These are phyloP conservation scores for Alentia gelatinosa DNA, from an alignment of 2,888 invertebrate species.

Conservation along the genomic window DNA sequence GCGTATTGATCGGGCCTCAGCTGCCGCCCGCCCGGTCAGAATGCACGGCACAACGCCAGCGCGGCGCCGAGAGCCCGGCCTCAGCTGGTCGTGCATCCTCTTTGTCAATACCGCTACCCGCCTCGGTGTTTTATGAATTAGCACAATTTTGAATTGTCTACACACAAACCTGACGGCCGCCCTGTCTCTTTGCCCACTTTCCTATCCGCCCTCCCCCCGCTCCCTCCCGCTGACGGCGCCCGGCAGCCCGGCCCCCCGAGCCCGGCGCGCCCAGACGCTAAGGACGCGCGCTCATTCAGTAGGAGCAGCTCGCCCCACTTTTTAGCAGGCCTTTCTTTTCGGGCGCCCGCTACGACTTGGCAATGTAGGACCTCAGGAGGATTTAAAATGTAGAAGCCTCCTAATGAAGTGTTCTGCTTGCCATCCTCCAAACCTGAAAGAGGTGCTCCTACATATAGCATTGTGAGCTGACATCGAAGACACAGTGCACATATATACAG, in stretches of 20 bases:
- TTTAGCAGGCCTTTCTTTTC: neutral
- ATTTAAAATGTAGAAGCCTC: neutral
- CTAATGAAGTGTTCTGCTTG: neutral
- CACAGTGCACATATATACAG: no score
- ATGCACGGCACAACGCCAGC: neutral
- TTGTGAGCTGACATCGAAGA: no score
- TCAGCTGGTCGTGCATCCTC: neutral
- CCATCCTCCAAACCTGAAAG: neutral
- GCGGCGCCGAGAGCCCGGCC: neutral
- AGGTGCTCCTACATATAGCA: neutral
- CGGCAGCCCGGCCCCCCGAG: neutral
- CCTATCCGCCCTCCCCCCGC: neutral
- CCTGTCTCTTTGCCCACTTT: neutral
- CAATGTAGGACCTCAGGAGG: neutral
- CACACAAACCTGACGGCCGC: neutral
- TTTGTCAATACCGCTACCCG: neutral
- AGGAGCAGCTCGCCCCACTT: neutral
- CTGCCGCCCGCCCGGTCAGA: neutral
- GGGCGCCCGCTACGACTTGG: neutral
- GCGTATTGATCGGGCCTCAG: neutral
- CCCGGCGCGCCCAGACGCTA: neutral
- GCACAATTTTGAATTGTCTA: conserved; percentile 26
- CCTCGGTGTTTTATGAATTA: conserved; percentile 4
- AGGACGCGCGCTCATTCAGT: neutral
- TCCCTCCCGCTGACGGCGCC: neutral